Percentiles rank a stretch among this genome's conserved stretches.
These are phyloP conservation scores for Anhinga rufa DNA, from an alignment of 2,113 vertebrate genomes.

Conservation along the genomic window DNA sequence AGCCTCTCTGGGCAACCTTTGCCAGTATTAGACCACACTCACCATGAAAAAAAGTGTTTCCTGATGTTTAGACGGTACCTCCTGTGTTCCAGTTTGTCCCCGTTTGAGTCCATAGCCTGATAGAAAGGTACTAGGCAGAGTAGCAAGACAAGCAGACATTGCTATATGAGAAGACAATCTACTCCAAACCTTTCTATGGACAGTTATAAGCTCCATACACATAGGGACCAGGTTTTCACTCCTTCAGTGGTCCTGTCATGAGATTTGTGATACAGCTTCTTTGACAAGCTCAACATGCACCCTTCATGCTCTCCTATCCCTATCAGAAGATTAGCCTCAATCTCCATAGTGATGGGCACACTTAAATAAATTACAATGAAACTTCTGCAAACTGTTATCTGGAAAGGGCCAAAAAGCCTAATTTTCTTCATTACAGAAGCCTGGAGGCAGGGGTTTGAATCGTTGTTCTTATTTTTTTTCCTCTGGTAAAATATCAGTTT, in stretches of 20 bases:
- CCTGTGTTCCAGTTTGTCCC: neutral
- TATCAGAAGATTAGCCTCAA: neutral
- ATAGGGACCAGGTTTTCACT: neutral
- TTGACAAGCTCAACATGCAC: neutral
- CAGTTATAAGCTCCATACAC: neutral
- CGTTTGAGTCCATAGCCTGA: neutral
- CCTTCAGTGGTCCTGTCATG: neutral
- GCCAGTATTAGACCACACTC: neutral
- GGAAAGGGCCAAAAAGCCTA: neutral
- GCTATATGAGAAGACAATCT: neutral
- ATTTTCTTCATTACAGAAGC: neutral
- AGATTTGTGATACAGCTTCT: neutral
- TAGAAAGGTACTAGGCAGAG: neutral
- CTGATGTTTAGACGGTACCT: neutral
- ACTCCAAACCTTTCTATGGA: neutral
- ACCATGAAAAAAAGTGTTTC: neutral
- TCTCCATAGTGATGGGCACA: neutral
- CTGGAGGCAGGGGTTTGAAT: neutral
- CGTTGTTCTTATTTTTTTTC: neutral
- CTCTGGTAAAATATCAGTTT: slow-evolving; percentile 11
- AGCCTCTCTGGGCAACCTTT: neutral
- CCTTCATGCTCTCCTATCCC: neutral
- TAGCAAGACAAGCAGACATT: neutral
- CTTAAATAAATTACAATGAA: neutral
- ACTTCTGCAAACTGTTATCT: neutral